Evolutionary conservation across 2,888 invertebrate genomes (phyloP).

Genomic region (Chironomus riparius): DNA sequence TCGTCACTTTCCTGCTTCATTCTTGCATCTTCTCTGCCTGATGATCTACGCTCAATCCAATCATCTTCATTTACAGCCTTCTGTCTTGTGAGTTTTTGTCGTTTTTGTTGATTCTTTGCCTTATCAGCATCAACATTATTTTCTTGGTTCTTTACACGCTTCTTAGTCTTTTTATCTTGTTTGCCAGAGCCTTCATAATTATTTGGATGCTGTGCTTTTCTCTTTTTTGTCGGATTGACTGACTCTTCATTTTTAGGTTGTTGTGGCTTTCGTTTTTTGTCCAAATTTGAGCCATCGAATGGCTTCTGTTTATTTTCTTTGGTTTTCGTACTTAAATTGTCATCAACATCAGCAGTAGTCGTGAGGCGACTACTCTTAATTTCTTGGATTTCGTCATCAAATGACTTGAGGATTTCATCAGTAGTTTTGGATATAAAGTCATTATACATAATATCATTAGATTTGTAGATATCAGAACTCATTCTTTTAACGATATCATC

Average conservation of each 20-base stretch:
- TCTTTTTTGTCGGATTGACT: neutral
- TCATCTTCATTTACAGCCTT: neutral
- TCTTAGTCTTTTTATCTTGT: neutral
- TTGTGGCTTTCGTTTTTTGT: neutral
- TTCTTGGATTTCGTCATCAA: neutral
- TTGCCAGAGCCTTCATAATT: neutral
- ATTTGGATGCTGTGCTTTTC: neutral
- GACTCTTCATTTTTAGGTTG: too few species aligned
- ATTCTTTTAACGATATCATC: neutral
- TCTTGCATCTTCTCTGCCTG: constrained; percentile 3
- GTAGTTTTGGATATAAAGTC: neutral
- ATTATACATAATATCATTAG: neutral
- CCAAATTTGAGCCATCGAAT: neutral
- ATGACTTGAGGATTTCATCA: neutral
- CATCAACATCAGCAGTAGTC: neutral
- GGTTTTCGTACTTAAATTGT: neutral
- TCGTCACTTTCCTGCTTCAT: neutral
- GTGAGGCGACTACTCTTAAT: neutral
- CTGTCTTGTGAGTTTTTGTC: neutral
- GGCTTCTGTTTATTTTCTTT: neutral
- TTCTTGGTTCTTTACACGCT: neutral
- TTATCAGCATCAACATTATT: neutral
- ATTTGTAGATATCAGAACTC: neutral
- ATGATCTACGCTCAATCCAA: neutral
- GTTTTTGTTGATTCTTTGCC: neutral